A percentile compares a stretch with the other conserved stretches of the same genome.
phyloP scores from a whole-genome alignment of 2,113 vertebrate genomes.

The Noctilio leporinus region DNA sequence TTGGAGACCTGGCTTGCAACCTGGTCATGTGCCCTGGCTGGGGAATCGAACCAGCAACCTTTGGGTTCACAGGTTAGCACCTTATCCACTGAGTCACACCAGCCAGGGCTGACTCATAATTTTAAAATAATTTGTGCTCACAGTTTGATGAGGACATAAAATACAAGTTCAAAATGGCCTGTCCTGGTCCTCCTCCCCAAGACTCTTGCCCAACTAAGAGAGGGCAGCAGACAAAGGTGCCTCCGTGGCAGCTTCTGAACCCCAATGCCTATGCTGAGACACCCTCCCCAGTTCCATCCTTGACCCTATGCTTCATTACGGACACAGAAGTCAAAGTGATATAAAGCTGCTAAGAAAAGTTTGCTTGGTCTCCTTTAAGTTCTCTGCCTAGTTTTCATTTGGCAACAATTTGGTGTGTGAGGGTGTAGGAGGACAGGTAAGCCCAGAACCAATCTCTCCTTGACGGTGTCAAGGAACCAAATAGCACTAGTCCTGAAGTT shows the following conservation, averaged over 20 bases:
- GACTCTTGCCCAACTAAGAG: not conserved
- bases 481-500: not conserved
- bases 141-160: not conserved
- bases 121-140: not conserved
- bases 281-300: fast-evolving
- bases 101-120: not conserved
- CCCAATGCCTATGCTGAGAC: fast-evolving
- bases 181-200: not conserved
- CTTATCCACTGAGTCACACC: too few species aligned
- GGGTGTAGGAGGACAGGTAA: not conserved
- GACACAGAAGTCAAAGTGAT: not conserved
- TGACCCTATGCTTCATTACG: not conserved
- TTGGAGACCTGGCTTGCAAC: too few species aligned
- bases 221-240: fast-evolving
- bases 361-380: not conserved
- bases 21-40: too few species aligned
- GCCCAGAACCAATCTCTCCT: not conserved
- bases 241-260: not conserved
- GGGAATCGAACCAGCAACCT: too few species aligned
- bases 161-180: not conserved
- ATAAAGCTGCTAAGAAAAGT: not conserved
- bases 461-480: not conserved
- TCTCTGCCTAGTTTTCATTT: not conserved
- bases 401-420: not conserved
- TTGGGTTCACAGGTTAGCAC: too few species aligned